phyloP scores from a whole-genome alignment of 64 coral and sea anemone species.

The Acropora yongei region DNA sequence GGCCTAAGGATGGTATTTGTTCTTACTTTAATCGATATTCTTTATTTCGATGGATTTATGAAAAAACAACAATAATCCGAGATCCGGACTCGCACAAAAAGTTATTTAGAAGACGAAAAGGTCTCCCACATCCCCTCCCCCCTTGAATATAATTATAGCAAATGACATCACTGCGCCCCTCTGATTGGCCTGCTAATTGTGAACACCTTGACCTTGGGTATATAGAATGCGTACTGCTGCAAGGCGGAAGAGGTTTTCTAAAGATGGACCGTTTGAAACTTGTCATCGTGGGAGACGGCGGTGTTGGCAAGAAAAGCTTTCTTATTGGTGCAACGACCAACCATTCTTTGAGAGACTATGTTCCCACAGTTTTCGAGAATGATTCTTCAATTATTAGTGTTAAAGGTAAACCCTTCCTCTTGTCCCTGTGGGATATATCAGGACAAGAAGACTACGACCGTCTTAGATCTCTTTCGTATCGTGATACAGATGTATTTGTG shows the following conservation, averaged over 20 bases:
- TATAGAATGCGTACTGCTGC: background rate
- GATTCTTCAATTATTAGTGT: constrained; percentile 47
- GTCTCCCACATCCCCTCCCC: too few species aligned
- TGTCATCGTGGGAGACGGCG: constrained; percentile 80
- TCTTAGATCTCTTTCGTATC: constrained; percentile 84
- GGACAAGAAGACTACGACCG: constrained; percentile 94
- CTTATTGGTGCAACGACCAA: constrained; percentile 55
- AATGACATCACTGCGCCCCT: background rate
- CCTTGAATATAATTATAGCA: background rate
- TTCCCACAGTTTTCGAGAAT: constrained; percentile 97
- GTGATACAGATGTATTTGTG: constrained; percentile 87
- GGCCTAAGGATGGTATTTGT: too few species aligned
- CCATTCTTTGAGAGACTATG: constrained; percentile 74
- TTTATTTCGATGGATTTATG: too few species aligned
- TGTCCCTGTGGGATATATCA: constrained; percentile 85
- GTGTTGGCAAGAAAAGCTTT: constrained; percentile 77
- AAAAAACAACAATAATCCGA: too few species aligned
- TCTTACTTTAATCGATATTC: too few species aligned
- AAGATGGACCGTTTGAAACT: constrained; percentile 23
- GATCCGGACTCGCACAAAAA: too few species aligned
- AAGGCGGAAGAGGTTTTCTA: too few species aligned
- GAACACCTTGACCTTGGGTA: background rate
- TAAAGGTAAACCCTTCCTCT: constrained; percentile 19
- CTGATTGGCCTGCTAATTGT: background rate
- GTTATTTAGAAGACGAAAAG: too few species aligned